Evolutionary conservation across 1,140 invertebrate genomes (phyloP), one percentile per base, ranked within the genome.

Genomic region (Bilobella aurantiaca): DNA sequence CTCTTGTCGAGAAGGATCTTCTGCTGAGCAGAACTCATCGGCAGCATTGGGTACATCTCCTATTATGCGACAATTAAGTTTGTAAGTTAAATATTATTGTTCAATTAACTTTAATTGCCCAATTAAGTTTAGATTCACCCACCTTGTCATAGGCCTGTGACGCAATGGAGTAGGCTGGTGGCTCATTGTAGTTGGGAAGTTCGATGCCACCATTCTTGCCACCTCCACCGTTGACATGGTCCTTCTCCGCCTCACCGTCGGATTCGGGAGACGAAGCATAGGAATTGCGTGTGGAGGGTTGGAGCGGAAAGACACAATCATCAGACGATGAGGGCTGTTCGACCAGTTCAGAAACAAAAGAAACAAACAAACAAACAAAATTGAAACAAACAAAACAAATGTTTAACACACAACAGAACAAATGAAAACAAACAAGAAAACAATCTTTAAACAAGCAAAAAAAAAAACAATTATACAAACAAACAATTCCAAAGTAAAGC

Each of bases 181-280:
- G 82, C 67, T 85, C 81, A 58, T 81, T 81, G 56, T 84, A 78
- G 61, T 77, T 81, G 0, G 81, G 80, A 14, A 80, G 80, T 29
- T 69, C 74, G 0, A 64, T 32, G 27, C 57, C 68, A 69, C 69
- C 58, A 34, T 68, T 18, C 62, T 18, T 18, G 53, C 57, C 46
- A 49, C 30, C 59, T 60, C 29, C 62, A 59, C 63, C 47, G 21
- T 64, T 18, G 2, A n/a, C 21, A 23, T 57, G n/a, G 34, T 31
- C 27, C 62, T 80, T 95, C 25, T 58, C 21, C n/a, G 28, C n/a
- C 27, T 64, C 92, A 76, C 91, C 82, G 79, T 97, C 93, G 76
- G 89, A 93, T 81, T 96, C 93, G 70, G 92, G 92, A 75, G 91
- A 94, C 74, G 91, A 94, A 69, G 92, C 93, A 81, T 95, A 96